Evolutionary conservation across 1,140 invertebrate genomes (phyloP).

Genomic region (Zaprionus vittiger): DNA sequence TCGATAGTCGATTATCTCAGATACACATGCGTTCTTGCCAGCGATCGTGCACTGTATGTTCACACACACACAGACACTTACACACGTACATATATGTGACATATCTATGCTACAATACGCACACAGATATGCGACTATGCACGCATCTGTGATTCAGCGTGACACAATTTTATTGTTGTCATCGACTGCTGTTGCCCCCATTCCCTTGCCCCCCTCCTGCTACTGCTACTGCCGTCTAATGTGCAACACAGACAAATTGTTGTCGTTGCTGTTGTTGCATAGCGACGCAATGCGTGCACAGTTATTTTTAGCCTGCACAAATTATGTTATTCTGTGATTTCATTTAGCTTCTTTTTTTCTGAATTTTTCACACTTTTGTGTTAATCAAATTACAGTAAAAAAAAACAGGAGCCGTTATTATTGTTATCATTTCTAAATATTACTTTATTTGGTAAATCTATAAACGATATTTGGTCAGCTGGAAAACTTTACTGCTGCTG

Average conservation of each 20-base stretch:
- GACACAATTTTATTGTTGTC: slow-evolving; percentile 76
- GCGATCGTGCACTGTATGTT: neutral
- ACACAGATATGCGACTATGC: slow-evolving; percentile 11
- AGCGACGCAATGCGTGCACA: slow-evolving; percentile 63
- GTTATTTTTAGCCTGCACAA: slow-evolving; percentile 62
- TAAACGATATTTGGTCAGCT: neutral
- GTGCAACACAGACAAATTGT: slow-evolving; percentile 42
- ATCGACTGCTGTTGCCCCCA: slow-evolving; percentile 49
- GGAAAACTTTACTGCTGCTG: neutral
- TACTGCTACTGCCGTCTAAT: slow-evolving; percentile 20
- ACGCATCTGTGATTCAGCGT: slow-evolving; percentile 74
- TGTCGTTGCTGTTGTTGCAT: slow-evolving; percentile 41
- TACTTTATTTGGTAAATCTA: too few relatives aligned
- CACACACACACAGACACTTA: neutral
- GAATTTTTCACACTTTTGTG: slow-evolving; percentile 47
- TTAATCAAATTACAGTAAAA: slow-evolving; percentile 49
- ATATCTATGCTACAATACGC: neutral
- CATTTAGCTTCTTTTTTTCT: slow-evolving; percentile 2
- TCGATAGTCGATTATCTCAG: too few relatives aligned
- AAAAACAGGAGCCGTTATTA: slow-evolving; percentile 10
- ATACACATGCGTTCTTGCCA: neutral
- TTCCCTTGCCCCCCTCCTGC: slow-evolving; percentile 17
- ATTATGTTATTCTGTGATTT: slow-evolving; percentile 34
- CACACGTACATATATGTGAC: neutral
- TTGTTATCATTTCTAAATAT: neutral